These are phyloP conservation scores for Neuroscelio doddi DNA, from an alignment of 2,888 invertebrate species.

Conservation along the genomic window DNA sequence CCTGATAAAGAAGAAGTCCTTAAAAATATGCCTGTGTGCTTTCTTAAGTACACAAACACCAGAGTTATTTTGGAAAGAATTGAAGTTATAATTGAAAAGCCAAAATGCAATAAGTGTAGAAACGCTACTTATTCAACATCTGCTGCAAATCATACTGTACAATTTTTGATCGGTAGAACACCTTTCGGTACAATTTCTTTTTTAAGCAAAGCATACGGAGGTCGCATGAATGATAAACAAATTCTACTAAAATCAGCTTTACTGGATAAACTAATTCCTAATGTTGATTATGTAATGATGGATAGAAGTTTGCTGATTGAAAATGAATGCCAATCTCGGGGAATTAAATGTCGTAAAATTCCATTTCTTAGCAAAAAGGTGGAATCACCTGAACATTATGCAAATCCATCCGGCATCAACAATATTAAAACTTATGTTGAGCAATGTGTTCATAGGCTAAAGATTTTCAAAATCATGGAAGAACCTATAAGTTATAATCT, in stretches of 20 bases:
- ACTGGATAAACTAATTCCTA: not conserved
- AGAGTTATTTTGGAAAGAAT: not conserved
- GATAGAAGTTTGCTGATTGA: not conserved
- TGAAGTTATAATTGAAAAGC: not conserved
- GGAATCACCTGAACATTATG: not conserved
- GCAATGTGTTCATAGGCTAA: not conserved
- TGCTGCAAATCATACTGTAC: not conserved
- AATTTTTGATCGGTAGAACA: not conserved
- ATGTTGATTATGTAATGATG: not conserved
- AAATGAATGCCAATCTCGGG: not conserved
- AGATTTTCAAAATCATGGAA: not conserved
- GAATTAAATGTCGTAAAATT: not conserved
- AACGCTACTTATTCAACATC: not conserved
- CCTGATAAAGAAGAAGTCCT: not conserved
- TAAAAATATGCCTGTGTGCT: not conserved
- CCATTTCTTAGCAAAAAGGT: not conserved
- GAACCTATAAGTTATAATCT: not conserved
- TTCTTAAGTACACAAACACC: not conserved
- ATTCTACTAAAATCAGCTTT: not conserved
- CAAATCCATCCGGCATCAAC: not conserved
- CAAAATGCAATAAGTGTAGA: not conserved
- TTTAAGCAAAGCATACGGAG: slow-evolving; percentile 1
- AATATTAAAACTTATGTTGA: slow-evolving; percentile 1
- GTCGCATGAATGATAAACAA: not conserved
- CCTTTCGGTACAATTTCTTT: not conserved